These are phyloP conservation scores for Xyliphius kryptos DNA, from an alignment of 2,113 vertebrate species.

Conservation along the genomic window DNA sequence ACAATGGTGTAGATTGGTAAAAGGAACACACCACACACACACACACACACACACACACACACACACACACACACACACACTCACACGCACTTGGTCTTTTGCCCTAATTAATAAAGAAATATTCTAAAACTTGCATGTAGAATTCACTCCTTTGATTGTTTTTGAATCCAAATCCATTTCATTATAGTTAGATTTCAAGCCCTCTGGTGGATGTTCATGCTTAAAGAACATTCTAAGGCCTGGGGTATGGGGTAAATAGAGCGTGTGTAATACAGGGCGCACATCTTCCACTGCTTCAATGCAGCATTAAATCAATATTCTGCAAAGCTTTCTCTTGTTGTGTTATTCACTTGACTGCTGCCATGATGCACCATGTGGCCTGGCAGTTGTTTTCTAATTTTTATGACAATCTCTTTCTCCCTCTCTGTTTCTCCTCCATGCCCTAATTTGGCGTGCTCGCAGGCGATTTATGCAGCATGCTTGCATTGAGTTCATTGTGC, in stretches of 20 bases:
- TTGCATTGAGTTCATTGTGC: constrained; percentile 45
- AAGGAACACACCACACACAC: too few species aligned
- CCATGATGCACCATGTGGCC: constrained; percentile 75
- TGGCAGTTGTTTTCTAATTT: constrained; percentile 55
- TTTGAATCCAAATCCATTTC: constrained; percentile 35
- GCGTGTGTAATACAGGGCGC: constrained; percentile 79
- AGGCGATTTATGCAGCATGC: constrained; percentile 47
- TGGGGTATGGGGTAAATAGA: constrained; percentile 82
- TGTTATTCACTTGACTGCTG: constrained; percentile 82
- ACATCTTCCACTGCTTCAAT: constrained; percentile 77
- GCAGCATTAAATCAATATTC: constrained; percentile 93
- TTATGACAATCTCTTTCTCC: constrained; percentile 57
- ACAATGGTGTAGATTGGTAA: too few species aligned
- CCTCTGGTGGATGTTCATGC: background rate
- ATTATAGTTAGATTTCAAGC: constrained; percentile 38
- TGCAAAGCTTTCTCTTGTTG: constrained; percentile 82
- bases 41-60: too few species aligned
- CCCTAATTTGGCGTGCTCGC: constrained; percentile 56
- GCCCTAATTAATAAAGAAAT: too few species aligned
- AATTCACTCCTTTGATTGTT: constrained; percentile 10
- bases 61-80: too few species aligned
- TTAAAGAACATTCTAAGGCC: constrained; percentile 53
- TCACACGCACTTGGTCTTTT: too few species aligned
- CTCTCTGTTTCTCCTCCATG: constrained; percentile 50
- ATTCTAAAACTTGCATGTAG: background rate